Evolutionary conservation across 2,113 vertebrate genomes (phyloP).

Genomic region (Halichoeres trimaculatus): DNA sequence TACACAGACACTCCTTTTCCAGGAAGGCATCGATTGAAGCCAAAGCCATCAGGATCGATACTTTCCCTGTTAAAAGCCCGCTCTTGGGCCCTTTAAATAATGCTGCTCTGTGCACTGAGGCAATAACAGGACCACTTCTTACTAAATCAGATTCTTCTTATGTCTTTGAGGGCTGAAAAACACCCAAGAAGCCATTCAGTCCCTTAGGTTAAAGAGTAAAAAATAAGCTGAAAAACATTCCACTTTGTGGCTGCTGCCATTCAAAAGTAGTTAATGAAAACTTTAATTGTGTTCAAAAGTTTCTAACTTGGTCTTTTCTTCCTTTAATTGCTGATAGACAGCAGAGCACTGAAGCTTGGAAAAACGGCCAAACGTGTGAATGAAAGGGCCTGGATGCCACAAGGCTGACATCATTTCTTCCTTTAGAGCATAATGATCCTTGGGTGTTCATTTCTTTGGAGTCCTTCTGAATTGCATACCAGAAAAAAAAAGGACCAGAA

Average conservation of each 20-base stretch:
- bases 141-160: constrained; percentile 5
- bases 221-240: background rate
- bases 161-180: constrained; percentile 29
- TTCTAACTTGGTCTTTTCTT: constrained; percentile 26
- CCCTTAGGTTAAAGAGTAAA: background rate
- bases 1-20: constrained; percentile 44
- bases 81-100: constrained; percentile 56
- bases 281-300: constrained; percentile 23
- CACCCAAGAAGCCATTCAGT: background rate
- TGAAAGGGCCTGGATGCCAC: constrained; percentile 56
- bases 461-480: too few species aligned
- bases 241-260: background rate
- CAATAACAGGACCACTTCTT: constrained; percentile 20
- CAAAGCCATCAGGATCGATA: constrained; percentile 60
- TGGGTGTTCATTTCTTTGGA: constrained; percentile 60
- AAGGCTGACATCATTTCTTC: constrained; percentile 70
- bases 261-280: constrained; percentile 12
- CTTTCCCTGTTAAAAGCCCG: constrained; percentile 55
- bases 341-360: constrained; percentile 30
- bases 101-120: constrained; percentile 16
- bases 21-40: constrained; percentile 63
- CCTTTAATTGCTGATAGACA: constrained; percentile 47
- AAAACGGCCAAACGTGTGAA: constrained; percentile 33
- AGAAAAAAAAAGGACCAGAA: background rate
- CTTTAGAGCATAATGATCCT: constrained; percentile 60